phyloP scores from a whole-genome alignment of 2,888 invertebrate genomes.

The Oscheius sp. region DNA sequence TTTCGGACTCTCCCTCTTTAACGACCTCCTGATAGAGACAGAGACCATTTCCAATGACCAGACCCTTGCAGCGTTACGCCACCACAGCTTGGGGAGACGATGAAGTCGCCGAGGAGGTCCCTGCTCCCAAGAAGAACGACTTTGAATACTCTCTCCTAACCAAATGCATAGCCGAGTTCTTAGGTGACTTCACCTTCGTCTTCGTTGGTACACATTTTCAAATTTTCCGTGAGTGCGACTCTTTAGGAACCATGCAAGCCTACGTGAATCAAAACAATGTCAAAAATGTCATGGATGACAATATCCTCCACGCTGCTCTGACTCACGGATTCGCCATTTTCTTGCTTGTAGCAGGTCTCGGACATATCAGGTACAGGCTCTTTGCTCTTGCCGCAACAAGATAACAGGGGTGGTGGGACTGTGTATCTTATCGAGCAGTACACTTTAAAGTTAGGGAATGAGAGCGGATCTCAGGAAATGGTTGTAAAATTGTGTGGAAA shows the following conservation, averaged over 20 bases:
- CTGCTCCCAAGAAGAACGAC: background rate
- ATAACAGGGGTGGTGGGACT: background rate
- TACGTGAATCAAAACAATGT: too few species aligned
- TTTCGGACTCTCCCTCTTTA: too few species aligned
- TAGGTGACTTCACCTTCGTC: conserved; percentile 64
- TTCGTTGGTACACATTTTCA: conserved; percentile 55
- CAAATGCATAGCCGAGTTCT: conserved; percentile 62
- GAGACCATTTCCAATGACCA: background rate
- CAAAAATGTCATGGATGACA: conserved; percentile 41
- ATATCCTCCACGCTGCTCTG: conserved; percentile 57
- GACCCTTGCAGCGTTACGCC: conserved; percentile 22
- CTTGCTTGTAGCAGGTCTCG: conserved; percentile 59
- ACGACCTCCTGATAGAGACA: too few species aligned
- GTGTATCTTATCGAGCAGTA: background rate
- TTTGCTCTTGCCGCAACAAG: conserved; percentile 1
- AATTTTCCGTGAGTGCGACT: background rate
- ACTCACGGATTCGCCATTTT: conserved; percentile 67
- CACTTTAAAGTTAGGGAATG: background rate
- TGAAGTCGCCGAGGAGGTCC: background rate
- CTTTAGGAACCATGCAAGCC: conserved; percentile 59
- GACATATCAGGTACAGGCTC: conserved; percentile 62
- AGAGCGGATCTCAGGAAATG: background rate
- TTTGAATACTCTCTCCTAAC: conserved; percentile 56
- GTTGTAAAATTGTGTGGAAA: background rate
- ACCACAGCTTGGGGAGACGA: conserved; percentile 22